Evolutionary conservation across 2,888 invertebrate genomes (phyloP).

Genomic region (Aporophyla nigra): DNA sequence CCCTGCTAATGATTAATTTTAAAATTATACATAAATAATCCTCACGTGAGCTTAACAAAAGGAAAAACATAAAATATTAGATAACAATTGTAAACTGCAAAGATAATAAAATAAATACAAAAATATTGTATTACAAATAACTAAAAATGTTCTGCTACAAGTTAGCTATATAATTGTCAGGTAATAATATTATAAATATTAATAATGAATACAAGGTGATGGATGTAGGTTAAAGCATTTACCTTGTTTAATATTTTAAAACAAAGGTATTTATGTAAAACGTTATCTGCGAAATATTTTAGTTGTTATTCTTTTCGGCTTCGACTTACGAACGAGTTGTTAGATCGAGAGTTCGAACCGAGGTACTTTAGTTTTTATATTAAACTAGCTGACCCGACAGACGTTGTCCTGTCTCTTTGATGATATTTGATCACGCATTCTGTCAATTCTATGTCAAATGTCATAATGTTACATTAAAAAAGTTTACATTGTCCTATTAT

Average conservation of each 20-base stretch:
- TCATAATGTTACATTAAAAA: too few relatives aligned
- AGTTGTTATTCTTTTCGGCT: background rate
- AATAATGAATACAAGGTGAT: background rate
- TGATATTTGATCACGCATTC: too few relatives aligned
- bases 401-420: too few relatives aligned
- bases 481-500: too few relatives aligned
- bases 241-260: background rate
- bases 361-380: too few relatives aligned
- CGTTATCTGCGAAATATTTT: background rate
- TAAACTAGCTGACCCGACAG: too few relatives aligned
- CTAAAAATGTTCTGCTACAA: background rate
- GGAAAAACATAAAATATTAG: background rate
- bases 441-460: too few relatives aligned
- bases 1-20: conserved; percentile 1
- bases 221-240: background rate
- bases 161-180: background rate
- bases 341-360: too few relatives aligned
- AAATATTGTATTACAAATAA: conserved; percentile 8
- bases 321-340: too few relatives aligned
- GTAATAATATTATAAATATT: background rate
- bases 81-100: background rate
- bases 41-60: background rate
- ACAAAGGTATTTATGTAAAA: too few relatives aligned
- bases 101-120: conserved; percentile 18
- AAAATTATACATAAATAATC: background rate